Evolutionary conservation across 2,797 vertebrate species (phyloP).

Genomic region (Cephalopachus bancanus): DNA sequence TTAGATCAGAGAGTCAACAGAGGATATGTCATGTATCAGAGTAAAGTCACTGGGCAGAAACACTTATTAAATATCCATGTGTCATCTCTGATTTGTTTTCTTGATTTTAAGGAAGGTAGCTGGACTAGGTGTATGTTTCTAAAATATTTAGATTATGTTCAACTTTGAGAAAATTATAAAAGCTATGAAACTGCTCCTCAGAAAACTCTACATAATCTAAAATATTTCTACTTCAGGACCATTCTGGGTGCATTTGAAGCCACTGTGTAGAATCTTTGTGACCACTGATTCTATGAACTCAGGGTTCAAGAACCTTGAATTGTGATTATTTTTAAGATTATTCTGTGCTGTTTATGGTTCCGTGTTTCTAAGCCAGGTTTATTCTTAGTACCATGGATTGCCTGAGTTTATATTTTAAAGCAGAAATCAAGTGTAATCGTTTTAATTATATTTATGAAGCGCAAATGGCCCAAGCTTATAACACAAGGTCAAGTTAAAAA

Average conservation of each 20-base stretch:
- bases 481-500: neutral
- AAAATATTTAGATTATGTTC: neutral
- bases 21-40: neutral
- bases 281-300: neutral
- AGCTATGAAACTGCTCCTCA: neutral
- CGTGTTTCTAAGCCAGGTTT: slow-evolving; percentile 31
- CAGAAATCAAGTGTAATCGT: neutral
- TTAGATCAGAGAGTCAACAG: neutral
- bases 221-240: slow-evolving; percentile 20
- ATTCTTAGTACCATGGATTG: neutral
- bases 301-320: neutral
- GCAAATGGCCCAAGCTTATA: neutral
- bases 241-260: neutral
- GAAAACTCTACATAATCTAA: neutral
- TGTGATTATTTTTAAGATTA: neutral
- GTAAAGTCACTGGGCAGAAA: neutral
- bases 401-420: slow-evolving; percentile 29
- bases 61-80: too few relatives aligned
- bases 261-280: neutral
- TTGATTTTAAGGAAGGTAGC: neutral
- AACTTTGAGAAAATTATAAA: slow-evolving; percentile 33
- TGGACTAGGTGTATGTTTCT: neutral
- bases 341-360: neutral
- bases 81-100: neutral
- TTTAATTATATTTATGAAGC: neutral